A percentile compares a stretch with the other conserved stretches of the same genome.
These are phyloP conservation scores for Xanthostigma xanthostigma DNA, from an alignment of 2,888 invertebrate species.

Conservation along the genomic window DNA sequence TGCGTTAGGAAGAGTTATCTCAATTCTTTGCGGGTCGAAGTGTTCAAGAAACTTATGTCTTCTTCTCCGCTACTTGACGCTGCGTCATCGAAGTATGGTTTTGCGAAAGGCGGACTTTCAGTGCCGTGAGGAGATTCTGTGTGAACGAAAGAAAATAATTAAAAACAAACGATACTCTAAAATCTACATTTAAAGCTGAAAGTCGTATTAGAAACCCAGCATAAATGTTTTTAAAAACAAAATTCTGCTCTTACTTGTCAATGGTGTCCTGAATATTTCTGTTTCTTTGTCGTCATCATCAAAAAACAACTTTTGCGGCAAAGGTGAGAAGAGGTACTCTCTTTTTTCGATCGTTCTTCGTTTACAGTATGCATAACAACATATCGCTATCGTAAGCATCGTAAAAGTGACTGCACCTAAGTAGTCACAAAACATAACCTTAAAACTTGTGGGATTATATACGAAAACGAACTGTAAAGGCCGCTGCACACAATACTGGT, in stretches of 20 bases:
- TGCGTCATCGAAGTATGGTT: slow-evolving; percentile 2
- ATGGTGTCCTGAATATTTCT: slow-evolving; percentile 31
- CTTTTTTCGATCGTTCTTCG: slow-evolving; percentile 23
- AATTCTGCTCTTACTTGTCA: slow-evolving; percentile 16
- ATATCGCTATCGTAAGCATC: slow-evolving; percentile 35
- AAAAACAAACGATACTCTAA: too few species aligned
- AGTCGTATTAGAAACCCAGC: too few species aligned
- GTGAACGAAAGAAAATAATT: too few species aligned
- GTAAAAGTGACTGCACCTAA: slow-evolving; percentile 4
- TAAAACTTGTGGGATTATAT: too few species aligned
- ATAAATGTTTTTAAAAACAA: too few species aligned
- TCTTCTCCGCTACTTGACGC: slow-evolving; percentile 1
- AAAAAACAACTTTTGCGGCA: slow-evolving; percentile 36
- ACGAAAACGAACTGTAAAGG: too few species aligned
- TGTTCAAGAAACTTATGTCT: background rate
- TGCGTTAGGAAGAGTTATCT: too few species aligned
- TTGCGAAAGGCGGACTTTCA: background rate
- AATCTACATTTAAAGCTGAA: too few species aligned
- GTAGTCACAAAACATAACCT: too few species aligned
- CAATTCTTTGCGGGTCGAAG: too few species aligned
- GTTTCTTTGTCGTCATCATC: slow-evolving; percentile 35
- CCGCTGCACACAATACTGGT: too few species aligned
- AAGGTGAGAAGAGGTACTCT: slow-evolving; percentile 41
- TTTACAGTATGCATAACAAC: slow-evolving; percentile 39
- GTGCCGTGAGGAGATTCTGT: too few species aligned